These are phyloP conservation scores for Pogona vitticeps DNA, from an alignment of 2,113 vertebrate species.

Conservation along the genomic window DNA sequence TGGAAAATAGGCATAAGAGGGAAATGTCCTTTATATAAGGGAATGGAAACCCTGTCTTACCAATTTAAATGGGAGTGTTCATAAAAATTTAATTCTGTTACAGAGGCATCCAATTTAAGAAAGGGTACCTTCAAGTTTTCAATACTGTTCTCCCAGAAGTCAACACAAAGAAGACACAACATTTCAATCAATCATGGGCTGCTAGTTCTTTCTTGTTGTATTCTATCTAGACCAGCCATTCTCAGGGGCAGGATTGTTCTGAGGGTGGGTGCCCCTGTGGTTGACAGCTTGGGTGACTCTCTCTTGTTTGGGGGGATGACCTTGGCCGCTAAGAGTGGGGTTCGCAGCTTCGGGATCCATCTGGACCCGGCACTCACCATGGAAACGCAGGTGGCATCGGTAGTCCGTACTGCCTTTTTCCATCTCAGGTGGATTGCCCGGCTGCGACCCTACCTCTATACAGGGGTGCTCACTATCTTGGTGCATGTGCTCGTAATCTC, in stretches of 20 bases:
- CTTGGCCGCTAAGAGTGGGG: too few relatives aligned
- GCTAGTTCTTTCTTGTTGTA: background rate
- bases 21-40: slow-evolving; percentile 22
- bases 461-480: too few relatives aligned
- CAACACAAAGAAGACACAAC: slow-evolving; percentile 22
- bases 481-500: too few relatives aligned
- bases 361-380: too few relatives aligned
- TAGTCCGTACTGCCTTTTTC: too few relatives aligned
- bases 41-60: slow-evolving; percentile 21
- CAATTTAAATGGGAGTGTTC: slow-evolving; percentile 29
- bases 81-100: slow-evolving; percentile 53
- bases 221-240: background rate
- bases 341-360: too few relatives aligned
- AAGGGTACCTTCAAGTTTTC: slow-evolving; percentile 33
- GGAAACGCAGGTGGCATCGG: too few relatives aligned
- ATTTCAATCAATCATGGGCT: background rate
- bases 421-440: too few relatives aligned
- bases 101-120: background rate
- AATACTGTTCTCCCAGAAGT: slow-evolving; percentile 52
- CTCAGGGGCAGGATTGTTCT: background rate
- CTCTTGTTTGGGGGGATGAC: too few relatives aligned
- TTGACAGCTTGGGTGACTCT: too few relatives aligned
- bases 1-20: slow-evolving; percentile 18
- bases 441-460: too few relatives aligned
- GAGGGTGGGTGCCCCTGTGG: too few relatives aligned